These are phyloP conservation scores for Tachina grossa DNA, from an alignment of 2,888 invertebrate genomes.

Conservation along the genomic window DNA sequence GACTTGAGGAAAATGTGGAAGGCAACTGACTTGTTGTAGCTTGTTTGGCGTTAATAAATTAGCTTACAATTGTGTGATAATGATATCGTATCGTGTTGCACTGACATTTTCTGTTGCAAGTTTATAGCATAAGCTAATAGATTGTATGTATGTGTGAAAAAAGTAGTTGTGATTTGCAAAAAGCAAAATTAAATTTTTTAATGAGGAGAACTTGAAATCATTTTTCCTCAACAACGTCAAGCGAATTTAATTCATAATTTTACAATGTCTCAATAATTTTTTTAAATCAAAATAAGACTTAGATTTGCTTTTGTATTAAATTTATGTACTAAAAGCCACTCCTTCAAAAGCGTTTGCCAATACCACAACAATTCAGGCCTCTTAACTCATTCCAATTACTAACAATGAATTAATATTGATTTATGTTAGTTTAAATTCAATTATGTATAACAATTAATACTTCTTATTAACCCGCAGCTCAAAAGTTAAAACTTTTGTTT, in stretches of 20 bases:
- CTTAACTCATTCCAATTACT: not conserved
- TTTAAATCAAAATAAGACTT: not conserved
- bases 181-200: slow-evolving; percentile 17
- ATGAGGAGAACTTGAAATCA: not conserved
- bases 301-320: not conserved
- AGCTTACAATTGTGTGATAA: slow-evolving; percentile 63
- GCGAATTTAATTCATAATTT: no score
- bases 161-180: not conserved
- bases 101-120: slow-evolving; percentile 39
- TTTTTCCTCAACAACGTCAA: no score
- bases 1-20: slow-evolving; percentile 25
- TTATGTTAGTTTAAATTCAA: slow-evolving; percentile 4
- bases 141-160: no score
- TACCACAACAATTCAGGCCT: not conserved
- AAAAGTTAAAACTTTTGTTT: no score
- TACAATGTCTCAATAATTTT: no score
- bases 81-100: slow-evolving; percentile 35
- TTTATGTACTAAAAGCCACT: not conserved
- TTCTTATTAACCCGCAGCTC: not conserved
- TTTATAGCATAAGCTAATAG: slow-evolving; percentile 21
- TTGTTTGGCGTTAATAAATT: slow-evolving; percentile 48
- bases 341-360: not conserved
- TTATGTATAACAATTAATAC: not conserved
- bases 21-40: slow-evolving; percentile 2
- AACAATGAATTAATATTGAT: not conserved